Conservation (phyloP, 2,888 invertebrate genomes). For the Acleris emargana region DNA sequence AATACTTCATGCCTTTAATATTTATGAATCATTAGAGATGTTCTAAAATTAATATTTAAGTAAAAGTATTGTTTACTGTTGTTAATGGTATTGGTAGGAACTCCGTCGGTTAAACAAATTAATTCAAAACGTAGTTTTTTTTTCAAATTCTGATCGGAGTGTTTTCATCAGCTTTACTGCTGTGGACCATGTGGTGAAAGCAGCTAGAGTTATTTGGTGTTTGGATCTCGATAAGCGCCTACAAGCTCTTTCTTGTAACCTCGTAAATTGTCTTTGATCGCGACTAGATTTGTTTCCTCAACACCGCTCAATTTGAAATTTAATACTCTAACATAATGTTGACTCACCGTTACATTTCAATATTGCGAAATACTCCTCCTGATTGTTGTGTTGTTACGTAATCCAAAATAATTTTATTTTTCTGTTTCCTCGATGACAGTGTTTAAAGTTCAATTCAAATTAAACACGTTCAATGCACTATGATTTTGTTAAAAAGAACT, state of each 20-base stretch:
- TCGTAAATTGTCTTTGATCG: constrained; percentile 67
- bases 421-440: background rate
- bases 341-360: constrained; percentile 66
- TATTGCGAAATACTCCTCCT: constrained; percentile 59
- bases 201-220: constrained; percentile 55
- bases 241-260: constrained; percentile 65
- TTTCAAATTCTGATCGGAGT: constrained; percentile 2
- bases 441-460: background rate
- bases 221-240: constrained; percentile 57
- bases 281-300: constrained; percentile 62
- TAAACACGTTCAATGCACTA: background rate
- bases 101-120: background rate
- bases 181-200: constrained; percentile 59
- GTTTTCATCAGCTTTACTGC: constrained; percentile 29
- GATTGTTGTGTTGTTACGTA: constrained; percentile 36
- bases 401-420: constrained; percentile 9
- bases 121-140: background rate
- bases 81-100: background rate
- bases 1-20: constrained; percentile 50
- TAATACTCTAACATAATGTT: constrained; percentile 64
- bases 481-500: background rate
- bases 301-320: constrained; percentile 67
- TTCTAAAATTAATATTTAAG: constrained; percentile 44
- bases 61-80: constrained; percentile 37
- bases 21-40: constrained; percentile 48